phyloP scores from a whole-genome alignment of 2,797 vertebrate species.

The Lepus townsendii region DNA sequence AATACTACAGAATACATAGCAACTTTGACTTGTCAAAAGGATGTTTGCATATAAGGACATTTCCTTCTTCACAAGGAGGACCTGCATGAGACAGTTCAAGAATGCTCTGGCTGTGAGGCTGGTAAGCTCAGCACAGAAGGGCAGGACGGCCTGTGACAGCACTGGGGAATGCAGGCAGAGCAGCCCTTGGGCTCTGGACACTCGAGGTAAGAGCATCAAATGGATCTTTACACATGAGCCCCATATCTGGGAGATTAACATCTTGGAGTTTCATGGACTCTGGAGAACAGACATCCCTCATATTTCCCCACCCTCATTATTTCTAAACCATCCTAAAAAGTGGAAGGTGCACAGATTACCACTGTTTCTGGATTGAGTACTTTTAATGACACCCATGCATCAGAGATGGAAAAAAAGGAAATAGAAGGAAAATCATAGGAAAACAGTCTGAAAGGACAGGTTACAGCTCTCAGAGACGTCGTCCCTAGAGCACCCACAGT shows the following conservation, averaged over 20 bases:
- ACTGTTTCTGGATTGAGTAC: too few relatives aligned
- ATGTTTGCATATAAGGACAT: neutral
- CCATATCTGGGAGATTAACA: too few relatives aligned
- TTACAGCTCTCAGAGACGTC: too few relatives aligned
- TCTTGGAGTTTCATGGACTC: neutral
- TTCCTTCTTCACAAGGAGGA: neutral
- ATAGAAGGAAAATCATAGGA: too few relatives aligned
- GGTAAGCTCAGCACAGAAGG: neutral
- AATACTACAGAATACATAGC: neutral
- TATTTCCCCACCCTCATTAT: neutral
- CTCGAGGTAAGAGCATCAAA: neutral
- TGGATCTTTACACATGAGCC: neutral
- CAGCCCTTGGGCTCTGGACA: neutral
- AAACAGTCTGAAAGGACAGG: too few relatives aligned
- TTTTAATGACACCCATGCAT: too few relatives aligned
- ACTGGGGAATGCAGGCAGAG: neutral
- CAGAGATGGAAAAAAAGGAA: too few relatives aligned
- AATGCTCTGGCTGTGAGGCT: neutral
- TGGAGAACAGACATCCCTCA: too few relatives aligned
- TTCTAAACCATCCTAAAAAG: neutral
- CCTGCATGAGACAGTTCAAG: neutral
- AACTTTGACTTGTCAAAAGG: neutral
- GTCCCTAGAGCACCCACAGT: neutral
- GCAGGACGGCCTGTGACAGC: neutral
- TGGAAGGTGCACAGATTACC: too few relatives aligned